Base-by-base conservation (phyloP, 1,140 invertebrate species). In the Marisa cornuarietis region DNA sequence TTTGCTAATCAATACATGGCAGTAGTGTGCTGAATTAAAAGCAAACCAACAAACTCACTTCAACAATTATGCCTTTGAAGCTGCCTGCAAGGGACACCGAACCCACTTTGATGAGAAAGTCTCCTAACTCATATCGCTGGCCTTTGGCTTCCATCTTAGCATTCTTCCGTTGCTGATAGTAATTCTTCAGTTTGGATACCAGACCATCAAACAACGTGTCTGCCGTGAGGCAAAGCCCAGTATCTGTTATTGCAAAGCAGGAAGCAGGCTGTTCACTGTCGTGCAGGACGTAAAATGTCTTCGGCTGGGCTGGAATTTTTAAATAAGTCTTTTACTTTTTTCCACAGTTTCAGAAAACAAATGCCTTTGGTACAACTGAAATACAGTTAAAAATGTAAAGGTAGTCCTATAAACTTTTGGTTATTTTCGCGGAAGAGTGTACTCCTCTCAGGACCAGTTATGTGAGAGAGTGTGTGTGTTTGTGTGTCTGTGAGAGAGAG, bases 211-310 rank as follows among this genome's bases (percentile, higher is more conserved):
- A 98, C 8, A 98, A 91, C 0, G 94, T 94, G 90, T 99, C 97
- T 0, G 97, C 96, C 51, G 97, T 95, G 0, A 99, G 92, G 52
- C 96, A 95, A 11, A 93, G 94, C 3, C 95, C 83, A 11, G 84
- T 96, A 88, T 99, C 98, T 9, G 98, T 92, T 20, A 98, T 94
- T 11, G 96, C 95, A 91, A 98, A 99, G 18, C 97, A 96, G 0
- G 97, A 96, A 0, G 96, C 96, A 3, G 98, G 97, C 86, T 97
- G 96, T 89, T 99, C 97, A 0, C 96, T 98, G 91, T 98, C 97
- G 90, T 98, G 97, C 2, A 99, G 92, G 20, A 99, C 94, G 90
- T 98, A 96, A 1, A 98, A 94, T 1, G 95, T 95, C 85, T 95
- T 94, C 81, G 94, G 94, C 69, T 94, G 88, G 76, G 91, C 92